A percentile compares a stretch with the other conserved stretches of the same genome.
phyloP scores from a whole-genome alignment of 2,888 invertebrate species.

The Malthinus flaveolus region DNA sequence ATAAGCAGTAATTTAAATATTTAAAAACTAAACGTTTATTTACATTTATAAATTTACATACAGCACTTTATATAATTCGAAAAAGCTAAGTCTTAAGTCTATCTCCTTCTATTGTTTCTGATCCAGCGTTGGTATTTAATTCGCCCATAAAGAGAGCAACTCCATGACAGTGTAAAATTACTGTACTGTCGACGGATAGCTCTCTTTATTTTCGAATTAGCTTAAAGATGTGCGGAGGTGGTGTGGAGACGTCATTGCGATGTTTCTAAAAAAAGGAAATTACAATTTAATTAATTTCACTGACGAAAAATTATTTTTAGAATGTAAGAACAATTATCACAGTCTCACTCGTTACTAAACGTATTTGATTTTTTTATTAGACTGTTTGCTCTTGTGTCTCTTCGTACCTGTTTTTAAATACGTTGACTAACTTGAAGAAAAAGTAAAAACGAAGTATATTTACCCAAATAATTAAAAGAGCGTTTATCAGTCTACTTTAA shows the following conservation, averaged over 20 bases:
- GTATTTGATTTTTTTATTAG: slow-evolving; percentile 41
- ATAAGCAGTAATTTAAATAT: no score
- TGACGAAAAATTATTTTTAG: no score
- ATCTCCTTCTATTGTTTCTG: neutral
- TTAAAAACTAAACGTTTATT: no score
- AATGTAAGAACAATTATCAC: slow-evolving; percentile 40
- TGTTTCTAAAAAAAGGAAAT: neutral
- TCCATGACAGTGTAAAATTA: slow-evolving; percentile 96
- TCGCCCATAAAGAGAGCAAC: slow-evolving; percentile 99
- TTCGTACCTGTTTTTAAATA: no score
- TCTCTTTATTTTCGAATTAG: slow-evolving; percentile 91
- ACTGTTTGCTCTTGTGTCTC: neutral
- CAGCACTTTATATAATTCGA: no score
- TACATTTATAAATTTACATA: no score
- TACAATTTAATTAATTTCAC: no score
- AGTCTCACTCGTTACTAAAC: slow-evolving; percentile 45
- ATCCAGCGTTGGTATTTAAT: slow-evolving; percentile 49
- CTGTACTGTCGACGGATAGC: slow-evolving; percentile 99
- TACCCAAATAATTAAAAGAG: slow-evolving; percentile 1
- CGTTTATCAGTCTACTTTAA: neutral
- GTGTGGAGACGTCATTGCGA: neutral
- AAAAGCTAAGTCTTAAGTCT: no score
- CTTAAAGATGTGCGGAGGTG: neutral
- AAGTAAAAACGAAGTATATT: neutral
- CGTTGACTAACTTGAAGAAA: no score